Conservation (phyloP, 2,113 vertebrate genomes). For the Rhizomys pruinosus region DNA sequence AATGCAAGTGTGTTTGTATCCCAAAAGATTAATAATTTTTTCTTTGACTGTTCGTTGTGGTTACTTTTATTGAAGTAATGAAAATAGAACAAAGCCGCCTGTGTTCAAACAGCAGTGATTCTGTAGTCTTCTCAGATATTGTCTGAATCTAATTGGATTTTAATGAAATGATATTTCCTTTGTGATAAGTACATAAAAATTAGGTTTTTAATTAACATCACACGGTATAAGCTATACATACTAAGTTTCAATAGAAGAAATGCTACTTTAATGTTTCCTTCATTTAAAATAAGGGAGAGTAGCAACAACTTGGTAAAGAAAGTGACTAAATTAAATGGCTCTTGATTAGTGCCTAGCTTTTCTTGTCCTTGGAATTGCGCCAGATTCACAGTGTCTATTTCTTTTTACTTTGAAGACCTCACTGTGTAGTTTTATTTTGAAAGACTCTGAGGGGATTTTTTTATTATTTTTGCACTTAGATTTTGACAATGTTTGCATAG, state of each 20-base stretch:
- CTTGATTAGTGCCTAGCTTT: conserved; percentile 77
- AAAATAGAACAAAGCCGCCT: conserved; percentile 95
- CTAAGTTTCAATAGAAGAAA: conserved; percentile 90
- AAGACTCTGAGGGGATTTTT: not conserved
- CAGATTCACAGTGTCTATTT: conserved; percentile 64
- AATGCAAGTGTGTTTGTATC: conserved; percentile 86
- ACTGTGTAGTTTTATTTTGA: conserved; percentile 66
- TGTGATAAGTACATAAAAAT: conserved; percentile 97
- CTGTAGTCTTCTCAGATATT: conserved; percentile 90
- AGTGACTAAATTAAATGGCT: conserved; percentile 83
- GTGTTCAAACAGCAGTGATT: conserved; percentile 95
- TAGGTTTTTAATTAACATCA: conserved; percentile 98
- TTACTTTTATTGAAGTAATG: conserved; percentile 94
- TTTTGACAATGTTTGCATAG: not conserved
- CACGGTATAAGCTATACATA: conserved; percentile 91
- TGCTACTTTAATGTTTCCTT: conserved; percentile 94
- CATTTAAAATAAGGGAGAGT: conserved; percentile 88
- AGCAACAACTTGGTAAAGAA: conserved; percentile 82
- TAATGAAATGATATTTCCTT: conserved; percentile 99
- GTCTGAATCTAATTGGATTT: conserved; percentile 98
- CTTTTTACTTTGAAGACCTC: conserved; percentile 60
- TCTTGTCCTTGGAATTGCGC: conserved; percentile 69
- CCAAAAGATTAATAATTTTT: conserved; percentile 87
- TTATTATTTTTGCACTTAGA: not conserved
- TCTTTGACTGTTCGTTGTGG: conserved; percentile 91